Evolutionary conservation across 2,888 invertebrate species (phyloP).

Genomic region (Eumerus sabulonum): DNA sequence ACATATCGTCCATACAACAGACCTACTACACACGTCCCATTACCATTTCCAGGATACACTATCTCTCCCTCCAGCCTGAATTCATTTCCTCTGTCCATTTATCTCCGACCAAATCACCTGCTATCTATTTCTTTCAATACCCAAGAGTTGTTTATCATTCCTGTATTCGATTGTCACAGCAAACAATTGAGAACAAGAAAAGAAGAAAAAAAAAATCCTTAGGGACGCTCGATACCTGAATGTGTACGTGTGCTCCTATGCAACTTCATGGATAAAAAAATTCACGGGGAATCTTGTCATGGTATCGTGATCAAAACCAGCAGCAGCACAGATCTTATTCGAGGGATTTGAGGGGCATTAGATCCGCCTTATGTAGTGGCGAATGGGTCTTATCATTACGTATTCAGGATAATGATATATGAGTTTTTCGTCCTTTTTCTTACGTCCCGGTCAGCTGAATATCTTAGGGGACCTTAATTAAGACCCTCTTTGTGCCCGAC

Average conservation of each 20-base stretch:
- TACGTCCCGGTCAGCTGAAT: too few relatives aligned
- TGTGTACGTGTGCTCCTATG: background rate
- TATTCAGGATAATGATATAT: constrained; percentile 13
- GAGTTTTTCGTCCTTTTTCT: too few relatives aligned
- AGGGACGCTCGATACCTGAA: background rate
- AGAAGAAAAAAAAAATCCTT: background rate
- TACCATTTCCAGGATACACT: too few relatives aligned
- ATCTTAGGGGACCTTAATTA: too few relatives aligned
- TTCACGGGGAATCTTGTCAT: constrained; percentile 13
- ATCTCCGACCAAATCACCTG: background rate
- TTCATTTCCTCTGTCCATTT: too few relatives aligned
- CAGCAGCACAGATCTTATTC: background rate
- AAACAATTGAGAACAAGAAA: constrained; percentile 22
- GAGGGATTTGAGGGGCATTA: background rate
- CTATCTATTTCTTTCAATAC: background rate
- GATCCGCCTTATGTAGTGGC: background rate
- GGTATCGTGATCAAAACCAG: constrained; percentile 10
- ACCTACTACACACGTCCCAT: too few relatives aligned
- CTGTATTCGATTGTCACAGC: constrained; percentile 4
- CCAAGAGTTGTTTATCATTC: background rate
- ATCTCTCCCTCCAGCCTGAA: too few relatives aligned
- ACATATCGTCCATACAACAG: too few relatives aligned
- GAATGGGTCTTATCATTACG: constrained; percentile 7
- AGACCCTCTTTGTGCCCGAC: too few relatives aligned
- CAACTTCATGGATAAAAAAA: constrained; percentile 22